Evolutionary conservation across 2,888 invertebrate genomes (phyloP).

Genomic region (Eupithecia dodoneata): DNA sequence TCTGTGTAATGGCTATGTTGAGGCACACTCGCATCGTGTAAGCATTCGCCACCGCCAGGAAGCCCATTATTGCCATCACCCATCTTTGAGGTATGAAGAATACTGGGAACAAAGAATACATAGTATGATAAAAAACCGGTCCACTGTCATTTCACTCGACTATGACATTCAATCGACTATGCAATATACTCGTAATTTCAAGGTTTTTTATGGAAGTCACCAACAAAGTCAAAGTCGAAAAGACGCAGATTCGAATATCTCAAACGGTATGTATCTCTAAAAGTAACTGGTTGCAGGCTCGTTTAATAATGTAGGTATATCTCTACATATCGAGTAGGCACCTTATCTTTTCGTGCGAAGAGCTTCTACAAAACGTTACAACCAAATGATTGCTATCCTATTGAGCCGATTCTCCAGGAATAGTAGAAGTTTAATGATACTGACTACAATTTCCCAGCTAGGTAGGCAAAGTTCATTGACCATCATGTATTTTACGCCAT

Average conservation of each 20-base stretch:
- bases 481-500: not conserved
- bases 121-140: not conserved
- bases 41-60: slow-evolving; percentile 88
- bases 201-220: not conserved
- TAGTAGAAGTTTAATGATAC: not conserved
- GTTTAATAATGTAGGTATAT: not conserved
- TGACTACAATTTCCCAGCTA: not conserved
- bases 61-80: slow-evolving; percentile 89
- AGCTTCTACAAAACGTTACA: not conserved
- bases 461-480: not conserved
- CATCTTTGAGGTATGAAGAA: slow-evolving; percentile 88
- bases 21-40: slow-evolving; percentile 90
- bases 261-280: not conserved
- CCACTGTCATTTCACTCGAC: not conserved
- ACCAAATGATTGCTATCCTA: not conserved
- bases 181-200: not conserved
- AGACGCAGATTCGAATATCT: not conserved
- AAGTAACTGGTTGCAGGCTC: not conserved
- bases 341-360: not conserved
- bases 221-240: not conserved
- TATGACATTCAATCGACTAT: not conserved
- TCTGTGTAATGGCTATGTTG: slow-evolving; percentile 89
- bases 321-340: no score
- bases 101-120: slow-evolving; percentile 62
- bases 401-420: not conserved